Conservation (phyloP, 2,797 vertebrate species). For the Melanotaenia boesemani region DNA sequence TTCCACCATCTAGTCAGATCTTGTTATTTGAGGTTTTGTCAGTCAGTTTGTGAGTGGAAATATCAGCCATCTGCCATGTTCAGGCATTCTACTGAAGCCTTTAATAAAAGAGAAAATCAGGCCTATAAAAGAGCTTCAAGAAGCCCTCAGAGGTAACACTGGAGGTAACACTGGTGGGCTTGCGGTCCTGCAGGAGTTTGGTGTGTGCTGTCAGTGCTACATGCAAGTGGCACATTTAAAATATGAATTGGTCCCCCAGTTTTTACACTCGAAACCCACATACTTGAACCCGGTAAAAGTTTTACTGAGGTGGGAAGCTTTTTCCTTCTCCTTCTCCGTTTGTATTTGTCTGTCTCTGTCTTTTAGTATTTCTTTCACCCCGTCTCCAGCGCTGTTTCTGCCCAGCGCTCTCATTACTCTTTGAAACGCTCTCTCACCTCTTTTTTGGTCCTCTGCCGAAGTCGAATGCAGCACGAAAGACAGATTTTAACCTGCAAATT, state of each 20-base stretch:
- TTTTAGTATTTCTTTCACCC: conserved; percentile 34
- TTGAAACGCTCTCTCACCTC: conserved; percentile 31
- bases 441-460: conserved; percentile 6
- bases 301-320: conserved; percentile 46
- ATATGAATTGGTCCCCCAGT: conserved; percentile 55
- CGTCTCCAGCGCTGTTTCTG: conserved; percentile 18
- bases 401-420: conserved; percentile 37
- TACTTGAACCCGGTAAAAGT: conserved; percentile 71
- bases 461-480: neutral
- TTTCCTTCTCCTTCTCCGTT: conserved; percentile 11
- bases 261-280: conserved; percentile 39
- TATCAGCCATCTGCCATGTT: conserved; percentile 61
- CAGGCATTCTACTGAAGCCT: conserved; percentile 25
- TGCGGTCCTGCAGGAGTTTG: conserved; percentile 49
- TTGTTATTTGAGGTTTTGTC: conserved; percentile 54
- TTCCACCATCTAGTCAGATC: conserved; percentile 47
- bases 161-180: conserved; percentile 41
- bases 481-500: neutral
- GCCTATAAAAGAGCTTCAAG: conserved; percentile 55
- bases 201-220: conserved; percentile 31
- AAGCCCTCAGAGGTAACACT: conserved; percentile 41
- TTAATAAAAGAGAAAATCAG: neutral
- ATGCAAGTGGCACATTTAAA: conserved; percentile 64
- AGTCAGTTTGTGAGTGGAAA: conserved; percentile 49
- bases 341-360: conserved; percentile 4